phyloP scores from a whole-genome alignment of 2,797 vertebrate species.

The Nannoperca obscura region DNA sequence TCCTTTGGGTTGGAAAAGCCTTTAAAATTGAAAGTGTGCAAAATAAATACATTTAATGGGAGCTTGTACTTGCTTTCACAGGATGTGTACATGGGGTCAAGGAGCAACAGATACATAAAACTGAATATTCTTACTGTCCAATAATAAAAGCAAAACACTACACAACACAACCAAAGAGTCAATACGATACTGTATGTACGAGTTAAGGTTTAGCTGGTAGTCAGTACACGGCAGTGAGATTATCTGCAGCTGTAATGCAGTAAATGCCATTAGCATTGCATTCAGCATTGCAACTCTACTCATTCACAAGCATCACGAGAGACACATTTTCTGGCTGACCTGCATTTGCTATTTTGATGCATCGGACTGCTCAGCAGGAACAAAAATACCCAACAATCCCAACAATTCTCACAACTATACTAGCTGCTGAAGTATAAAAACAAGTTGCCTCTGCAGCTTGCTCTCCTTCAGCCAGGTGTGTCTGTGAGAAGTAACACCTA shows the following conservation, averaged over 20 bases:
- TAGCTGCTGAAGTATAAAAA: conserved; percentile 16
- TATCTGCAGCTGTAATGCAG: conserved; percentile 9
- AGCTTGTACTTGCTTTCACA: background rate
- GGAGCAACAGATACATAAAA: background rate
- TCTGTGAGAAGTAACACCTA: conserved; percentile 24
- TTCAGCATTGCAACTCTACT: background rate
- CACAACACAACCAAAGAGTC: background rate
- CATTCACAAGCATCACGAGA: conserved; percentile 27
- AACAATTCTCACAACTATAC: conserved; percentile 9
- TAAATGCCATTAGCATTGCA: conserved; percentile 1
- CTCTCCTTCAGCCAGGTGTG: conserved; percentile 21
- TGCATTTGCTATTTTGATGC: conserved; percentile 37
- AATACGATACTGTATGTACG: background rate
- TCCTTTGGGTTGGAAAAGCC: background rate
- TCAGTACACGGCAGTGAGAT: background rate
- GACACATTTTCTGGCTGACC: conserved; percentile 15
- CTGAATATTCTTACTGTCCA: background rate
- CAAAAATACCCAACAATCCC: conserved; percentile 3
- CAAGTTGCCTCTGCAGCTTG: conserved; percentile 2
- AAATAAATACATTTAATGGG: background rate
- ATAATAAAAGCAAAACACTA: background rate
- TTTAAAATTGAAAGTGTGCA: background rate
- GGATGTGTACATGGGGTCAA: background rate
- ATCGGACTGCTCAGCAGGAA: conserved; percentile 10
- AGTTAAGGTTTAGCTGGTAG: background rate